A percentile compares a stretch with the other conserved stretches of the same genome.
phyloP scores from a whole-genome alignment of 1,140 invertebrate species.

The Drosophila truncata region DNA sequence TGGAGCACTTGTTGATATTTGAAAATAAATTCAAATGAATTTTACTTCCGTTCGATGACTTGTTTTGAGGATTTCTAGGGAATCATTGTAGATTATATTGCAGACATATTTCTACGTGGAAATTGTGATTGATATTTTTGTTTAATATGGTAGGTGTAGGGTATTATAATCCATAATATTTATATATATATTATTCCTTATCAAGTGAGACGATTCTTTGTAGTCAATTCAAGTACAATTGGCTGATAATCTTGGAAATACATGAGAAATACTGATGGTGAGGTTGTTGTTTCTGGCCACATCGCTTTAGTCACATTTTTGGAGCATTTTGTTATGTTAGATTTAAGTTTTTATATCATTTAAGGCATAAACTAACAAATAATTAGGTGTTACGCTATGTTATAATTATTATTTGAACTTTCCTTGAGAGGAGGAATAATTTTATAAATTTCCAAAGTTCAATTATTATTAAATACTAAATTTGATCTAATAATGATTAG shows the following conservation, averaged over 20 bases:
- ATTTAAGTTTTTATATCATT: background rate
- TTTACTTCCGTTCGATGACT: conserved; percentile 25
- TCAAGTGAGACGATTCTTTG: background rate
- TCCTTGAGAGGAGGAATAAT: no score
- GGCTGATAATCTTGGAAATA: background rate
- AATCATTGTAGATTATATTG: background rate
- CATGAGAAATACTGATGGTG: background rate
- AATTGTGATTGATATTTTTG: background rate
- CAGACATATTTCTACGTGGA: background rate
- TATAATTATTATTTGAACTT: no score
- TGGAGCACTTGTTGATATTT: conserved; percentile 38
- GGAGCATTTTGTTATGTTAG: background rate
- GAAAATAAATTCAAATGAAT: conserved; percentile 12
- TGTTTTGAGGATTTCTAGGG: background rate
- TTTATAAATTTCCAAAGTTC: no score
- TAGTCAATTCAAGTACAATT: background rate
- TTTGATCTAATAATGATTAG: no score
- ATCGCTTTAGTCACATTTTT: background rate
- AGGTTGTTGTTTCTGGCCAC: background rate
- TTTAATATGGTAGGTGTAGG: background rate
- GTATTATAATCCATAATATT: background rate
- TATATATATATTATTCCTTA: background rate
- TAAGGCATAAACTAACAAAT: no score
- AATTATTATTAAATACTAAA: no score
- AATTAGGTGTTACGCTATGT: no score